Base-by-base conservation (phyloP, 2,888 invertebrate species). In the Drosophila recens region DNA sequence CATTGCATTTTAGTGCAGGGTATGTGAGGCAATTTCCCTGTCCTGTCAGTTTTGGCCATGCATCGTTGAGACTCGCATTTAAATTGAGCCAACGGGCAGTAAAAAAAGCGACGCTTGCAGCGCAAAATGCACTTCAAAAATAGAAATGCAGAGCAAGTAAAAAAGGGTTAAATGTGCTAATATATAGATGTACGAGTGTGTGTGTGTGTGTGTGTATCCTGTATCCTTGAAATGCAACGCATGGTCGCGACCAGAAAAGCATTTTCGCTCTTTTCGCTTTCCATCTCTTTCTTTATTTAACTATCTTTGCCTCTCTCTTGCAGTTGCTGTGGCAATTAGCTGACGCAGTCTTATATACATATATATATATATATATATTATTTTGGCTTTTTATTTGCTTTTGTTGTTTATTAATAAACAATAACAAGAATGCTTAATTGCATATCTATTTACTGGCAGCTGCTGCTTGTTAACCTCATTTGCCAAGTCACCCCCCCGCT, bases 51-150 rank as follows among this genome's bases (percentile, higher is more conserved):
- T 84, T 88, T 34, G 87, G 86, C 82, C 72, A 86, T 90, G 86
- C 90, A 76, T 90, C 89, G 89, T 48, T 90, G 90, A 72, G 38
- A 38, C 38, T 38, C 38, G 38, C 88, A 90, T 85, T 85, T 90
- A 85, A 85, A 85, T 90, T 85, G 70, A 85, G 87, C 71, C 89
- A 82, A 70, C 78, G 89, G 83, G 76, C 86, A 89, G 86, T 75
- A 17, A 61, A 85, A 79, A 80, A 72, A 27, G 69, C 56, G 53
- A 64, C 68, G 82, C 66, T 82, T 54, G 34, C 54, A 72, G 75
- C 65, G 65, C 62, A 72, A 71, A 86, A 82, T 90, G 90, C 90
- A 90, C 89, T 85, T 88, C 77, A 82, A 79, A 85, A 85, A 85
- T 84, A 84, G 90, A 90, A 87, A 77, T 68, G 67, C 66, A 63